Conservation (phyloP, 1,140 invertebrate species). For the Pseudomyrmex sp. region DNA sequence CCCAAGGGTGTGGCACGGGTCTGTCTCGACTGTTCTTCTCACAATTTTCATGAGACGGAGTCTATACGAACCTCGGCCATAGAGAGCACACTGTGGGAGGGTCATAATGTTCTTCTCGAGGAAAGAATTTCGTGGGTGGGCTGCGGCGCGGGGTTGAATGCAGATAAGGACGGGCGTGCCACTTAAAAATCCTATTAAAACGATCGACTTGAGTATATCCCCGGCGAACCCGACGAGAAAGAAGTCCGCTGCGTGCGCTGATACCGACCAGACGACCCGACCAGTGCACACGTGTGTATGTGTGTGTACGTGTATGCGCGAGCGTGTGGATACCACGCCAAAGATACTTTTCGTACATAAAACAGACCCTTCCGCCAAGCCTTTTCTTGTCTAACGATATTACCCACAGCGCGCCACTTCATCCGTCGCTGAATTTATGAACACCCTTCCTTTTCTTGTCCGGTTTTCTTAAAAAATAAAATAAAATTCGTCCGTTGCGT, state of each 20-base stretch:
- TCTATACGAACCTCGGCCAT: background rate
- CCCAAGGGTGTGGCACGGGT: conserved; percentile 33
- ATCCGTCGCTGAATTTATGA: conserved; percentile 65
- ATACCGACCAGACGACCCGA: conserved; percentile 60
- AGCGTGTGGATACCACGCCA: conserved; percentile 12
- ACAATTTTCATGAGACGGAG: conserved; percentile 55
- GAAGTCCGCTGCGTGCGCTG: conserved; percentile 42
- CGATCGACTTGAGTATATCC: conserved; percentile 65
- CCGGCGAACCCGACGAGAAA: conserved; percentile 46
- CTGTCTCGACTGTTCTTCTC: conserved; percentile 10
- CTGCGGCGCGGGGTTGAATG: conserved; percentile 59
- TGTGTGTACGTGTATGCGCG: too few species aligned
- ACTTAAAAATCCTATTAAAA: conserved; percentile 75
- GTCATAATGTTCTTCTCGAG: conserved; percentile 58
- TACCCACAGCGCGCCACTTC: conserved; percentile 30
- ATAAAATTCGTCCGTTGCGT: conserved; percentile 6
- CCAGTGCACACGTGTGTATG: background rate
- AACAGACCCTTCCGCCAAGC: conserved; percentile 63
- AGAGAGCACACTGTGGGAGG: conserved; percentile 14
- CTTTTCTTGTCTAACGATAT: conserved; percentile 37
- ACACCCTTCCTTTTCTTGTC: conserved; percentile 27
- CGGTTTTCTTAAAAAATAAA: conserved; percentile 24
- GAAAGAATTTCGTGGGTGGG: conserved; percentile 73
- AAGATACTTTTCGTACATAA: conserved; percentile 62
- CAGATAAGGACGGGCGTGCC: conserved; percentile 68